Percentiles rank a stretch among this genome's conserved stretches.
Conservation (phyloP, 2,888 invertebrate genomes). For the Microplitis manilae region DNA sequence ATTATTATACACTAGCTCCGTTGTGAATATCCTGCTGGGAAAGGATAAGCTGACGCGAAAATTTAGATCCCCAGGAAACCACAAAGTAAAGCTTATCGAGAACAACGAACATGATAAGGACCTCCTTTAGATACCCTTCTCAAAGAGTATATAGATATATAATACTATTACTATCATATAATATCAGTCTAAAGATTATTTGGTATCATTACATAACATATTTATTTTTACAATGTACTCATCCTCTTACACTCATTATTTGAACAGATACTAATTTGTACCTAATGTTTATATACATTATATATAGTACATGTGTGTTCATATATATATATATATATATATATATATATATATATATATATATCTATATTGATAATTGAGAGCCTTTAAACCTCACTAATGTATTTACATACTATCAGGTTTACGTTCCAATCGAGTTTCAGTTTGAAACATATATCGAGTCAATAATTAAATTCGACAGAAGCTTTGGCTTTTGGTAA, state of each 20-base stretch:
- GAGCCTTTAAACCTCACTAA: neutral
- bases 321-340: neutral
- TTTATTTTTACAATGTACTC: neutral
- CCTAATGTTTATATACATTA: too few relatives aligned
- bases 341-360: too few relatives aligned
- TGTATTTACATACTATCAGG: neutral
- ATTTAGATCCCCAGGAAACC: constrained; percentile 13
- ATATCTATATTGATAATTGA: neutral
- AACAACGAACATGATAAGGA: constrained; percentile 35
- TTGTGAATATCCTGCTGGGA: constrained; percentile 1
- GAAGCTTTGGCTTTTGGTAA: constrained; percentile 5
- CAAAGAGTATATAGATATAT: neutral
- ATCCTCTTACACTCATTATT: neutral
- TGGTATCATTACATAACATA: neutral
- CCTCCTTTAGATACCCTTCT: constrained; percentile 21
- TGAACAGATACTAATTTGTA: too few relatives aligned
- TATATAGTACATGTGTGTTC: neutral
- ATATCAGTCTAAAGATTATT: neutral
- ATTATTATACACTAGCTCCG: constrained; percentile 2
- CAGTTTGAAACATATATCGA: constrained; percentile 9
- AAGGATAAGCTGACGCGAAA: neutral
- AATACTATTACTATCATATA: neutral
- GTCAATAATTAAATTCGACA: constrained; percentile 18
- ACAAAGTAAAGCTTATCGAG: constrained; percentile 31
- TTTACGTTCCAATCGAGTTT: constrained; percentile 21